These are phyloP conservation scores for Ischnura elegans DNA, from an alignment of 2,888 invertebrate genomes.

Conservation along the genomic window DNA sequence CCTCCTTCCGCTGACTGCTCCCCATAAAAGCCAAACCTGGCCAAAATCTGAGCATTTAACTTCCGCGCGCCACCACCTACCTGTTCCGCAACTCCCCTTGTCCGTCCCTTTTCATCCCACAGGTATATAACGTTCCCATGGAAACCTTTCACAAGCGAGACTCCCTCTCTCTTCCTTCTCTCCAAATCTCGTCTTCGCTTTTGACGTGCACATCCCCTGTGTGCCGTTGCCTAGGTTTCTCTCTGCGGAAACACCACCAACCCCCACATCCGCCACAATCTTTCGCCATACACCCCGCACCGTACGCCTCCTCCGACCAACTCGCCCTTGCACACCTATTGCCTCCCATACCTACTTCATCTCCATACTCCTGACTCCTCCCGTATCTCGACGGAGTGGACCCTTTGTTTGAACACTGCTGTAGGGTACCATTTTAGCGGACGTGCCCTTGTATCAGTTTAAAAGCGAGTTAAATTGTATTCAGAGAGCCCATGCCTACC, in stretches of 20 bases:
- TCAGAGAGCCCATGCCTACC: too few species aligned
- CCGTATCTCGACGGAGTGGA: neutral
- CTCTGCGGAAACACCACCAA: neutral
- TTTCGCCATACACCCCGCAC: neutral
- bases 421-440: neutral
- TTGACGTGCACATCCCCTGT: neutral
- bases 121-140: slow-evolving; percentile 23
- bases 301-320: neutral
- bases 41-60: neutral
- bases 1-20: neutral
- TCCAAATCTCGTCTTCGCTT: neutral
- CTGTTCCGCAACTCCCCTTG: neutral
- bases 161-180: neutral
- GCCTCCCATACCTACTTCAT: neutral
- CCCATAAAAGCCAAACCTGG: neutral
- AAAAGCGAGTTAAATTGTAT: too few species aligned
- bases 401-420: too few species aligned
- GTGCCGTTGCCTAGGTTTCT: neutral
- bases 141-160: neutral
- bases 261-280: neutral
- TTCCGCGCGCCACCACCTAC: neutral
- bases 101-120: neutral
- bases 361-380: neutral
- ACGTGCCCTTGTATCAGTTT: too few species aligned
- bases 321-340: neutral